These are phyloP conservation scores for Adrianichthys oophorus DNA, from an alignment of 2,797 vertebrate genomes.

Conservation along the genomic window DNA sequence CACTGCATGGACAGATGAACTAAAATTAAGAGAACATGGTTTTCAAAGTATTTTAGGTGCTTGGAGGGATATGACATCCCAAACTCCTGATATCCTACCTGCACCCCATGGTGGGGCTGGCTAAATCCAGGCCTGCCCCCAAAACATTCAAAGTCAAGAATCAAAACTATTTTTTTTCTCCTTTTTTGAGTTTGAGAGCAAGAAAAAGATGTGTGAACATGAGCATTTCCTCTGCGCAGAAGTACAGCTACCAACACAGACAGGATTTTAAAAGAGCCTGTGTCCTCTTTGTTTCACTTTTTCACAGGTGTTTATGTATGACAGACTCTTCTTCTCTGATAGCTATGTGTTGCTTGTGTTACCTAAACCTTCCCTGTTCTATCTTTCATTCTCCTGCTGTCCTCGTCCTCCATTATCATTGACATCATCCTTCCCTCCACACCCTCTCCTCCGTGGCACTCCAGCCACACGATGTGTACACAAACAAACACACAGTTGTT, in stretches of 20 bases:
- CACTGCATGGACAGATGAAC: no score
- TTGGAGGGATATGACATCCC: no score
- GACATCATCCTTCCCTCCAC: constrained; percentile 66
- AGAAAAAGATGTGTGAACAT: background rate
- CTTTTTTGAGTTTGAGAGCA: background rate
- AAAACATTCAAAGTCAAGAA: constrained; percentile 1
- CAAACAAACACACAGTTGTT: constrained; percentile 9
- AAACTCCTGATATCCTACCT: no score
- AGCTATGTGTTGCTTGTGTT: constrained; percentile 9
- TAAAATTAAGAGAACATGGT: no score
- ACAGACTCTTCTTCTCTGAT: constrained; percentile 5
- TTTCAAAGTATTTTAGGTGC: no score
- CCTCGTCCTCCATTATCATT: constrained; percentile 73
- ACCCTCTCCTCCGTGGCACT: constrained; percentile 7
- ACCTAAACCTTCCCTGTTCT: constrained; percentile 25
- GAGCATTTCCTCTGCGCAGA: constrained; percentile 7
- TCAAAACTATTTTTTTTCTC: background rate
- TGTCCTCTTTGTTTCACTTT: constrained; percentile 15
- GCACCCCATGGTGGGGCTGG: no score
- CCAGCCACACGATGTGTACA: constrained; percentile 14
- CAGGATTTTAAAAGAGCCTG: constrained; percentile 14
- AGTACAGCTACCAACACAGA: constrained; percentile 19
- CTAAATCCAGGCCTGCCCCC: background rate
- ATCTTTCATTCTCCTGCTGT: constrained; percentile 40
- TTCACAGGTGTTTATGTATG: constrained; percentile 7